Conservation (phyloP, 2,888 invertebrate species). For the Clepsis dumicolana region DNA sequence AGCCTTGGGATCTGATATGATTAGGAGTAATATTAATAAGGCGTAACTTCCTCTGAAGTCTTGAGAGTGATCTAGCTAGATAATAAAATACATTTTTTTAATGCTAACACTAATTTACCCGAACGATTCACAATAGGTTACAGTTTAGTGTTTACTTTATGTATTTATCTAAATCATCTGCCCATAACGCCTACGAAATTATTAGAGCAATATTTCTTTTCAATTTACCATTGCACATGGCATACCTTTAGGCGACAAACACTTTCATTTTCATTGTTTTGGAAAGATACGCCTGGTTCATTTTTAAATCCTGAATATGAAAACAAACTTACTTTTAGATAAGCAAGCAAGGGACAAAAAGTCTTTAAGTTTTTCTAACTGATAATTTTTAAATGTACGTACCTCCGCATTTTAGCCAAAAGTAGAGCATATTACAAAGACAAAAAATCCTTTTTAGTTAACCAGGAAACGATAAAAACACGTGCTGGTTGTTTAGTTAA, state of each 20-base stretch:
- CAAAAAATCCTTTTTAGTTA: neutral
- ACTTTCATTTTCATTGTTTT: neutral
- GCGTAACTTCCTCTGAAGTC: too few relatives aligned
- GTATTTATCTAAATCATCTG: neutral
- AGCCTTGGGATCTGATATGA: too few relatives aligned
- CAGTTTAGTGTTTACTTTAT: too few relatives aligned
- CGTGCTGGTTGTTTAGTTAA: neutral
- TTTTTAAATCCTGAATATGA: neutral
- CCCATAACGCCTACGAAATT: neutral
- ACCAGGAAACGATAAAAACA: neutral
- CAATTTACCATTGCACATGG: neutral
- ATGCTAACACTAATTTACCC: too few relatives aligned
- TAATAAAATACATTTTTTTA: too few relatives aligned
- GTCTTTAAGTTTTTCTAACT: neutral
- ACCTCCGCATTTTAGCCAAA: neutral
- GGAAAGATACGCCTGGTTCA: neutral
- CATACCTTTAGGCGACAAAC: slow-evolving; percentile 8
- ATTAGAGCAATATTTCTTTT: neutral
- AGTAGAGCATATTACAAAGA: neutral
- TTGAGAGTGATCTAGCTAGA: too few relatives aligned
- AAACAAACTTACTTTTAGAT: too few relatives aligned
- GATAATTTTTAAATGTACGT: neutral
- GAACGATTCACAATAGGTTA: too few relatives aligned
- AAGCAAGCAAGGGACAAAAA: too few relatives aligned
- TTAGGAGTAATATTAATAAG: too few relatives aligned